Conservation (phyloP, 2,888 invertebrate genomes). For the Mimumesa dahlbomi region DNA sequence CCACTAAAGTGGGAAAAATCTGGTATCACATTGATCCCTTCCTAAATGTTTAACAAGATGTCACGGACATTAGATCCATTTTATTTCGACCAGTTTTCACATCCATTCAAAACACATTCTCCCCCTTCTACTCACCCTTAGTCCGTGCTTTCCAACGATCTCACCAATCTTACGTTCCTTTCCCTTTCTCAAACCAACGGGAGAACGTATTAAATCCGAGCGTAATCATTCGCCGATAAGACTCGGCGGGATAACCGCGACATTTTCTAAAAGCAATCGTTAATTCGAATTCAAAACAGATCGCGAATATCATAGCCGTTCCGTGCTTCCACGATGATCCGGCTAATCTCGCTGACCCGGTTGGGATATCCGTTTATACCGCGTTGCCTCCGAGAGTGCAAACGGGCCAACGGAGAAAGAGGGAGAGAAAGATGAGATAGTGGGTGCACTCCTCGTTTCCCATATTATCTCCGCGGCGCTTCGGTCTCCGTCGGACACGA, state of each 20-base stretch:
- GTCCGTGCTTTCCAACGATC: conserved; percentile 56
- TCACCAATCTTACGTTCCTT: conserved; percentile 40
- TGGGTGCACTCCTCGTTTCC: conserved; percentile 52
- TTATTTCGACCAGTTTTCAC: neutral
- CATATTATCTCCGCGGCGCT: conserved; percentile 53
- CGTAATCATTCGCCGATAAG: neutral
- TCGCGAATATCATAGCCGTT: conserved; percentile 39
- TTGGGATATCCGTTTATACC: conserved; percentile 42
- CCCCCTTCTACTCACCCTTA: conserved; percentile 34
- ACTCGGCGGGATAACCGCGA: conserved; percentile 5
- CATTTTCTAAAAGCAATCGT: conserved; percentile 46
- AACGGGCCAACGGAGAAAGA: conserved; percentile 35
- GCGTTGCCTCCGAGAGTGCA: conserved; percentile 3
- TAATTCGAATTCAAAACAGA: conserved; percentile 61
- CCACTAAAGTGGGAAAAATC: too few species aligned
- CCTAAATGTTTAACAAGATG: too few species aligned
- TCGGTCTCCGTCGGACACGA: conserved; percentile 56
- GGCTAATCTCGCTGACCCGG: conserved; percentile 55
- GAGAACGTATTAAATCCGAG: neutral
- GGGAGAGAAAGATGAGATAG: conserved; percentile 48
- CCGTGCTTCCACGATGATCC: conserved; percentile 54
- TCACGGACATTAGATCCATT: too few species aligned
- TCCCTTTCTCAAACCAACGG: neutral
- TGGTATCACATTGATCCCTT: too few species aligned
- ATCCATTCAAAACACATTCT: conserved; percentile 36